phyloP scores from a whole-genome alignment of 2,888 invertebrate genomes.

The Schrankia costaestrigalis region DNA sequence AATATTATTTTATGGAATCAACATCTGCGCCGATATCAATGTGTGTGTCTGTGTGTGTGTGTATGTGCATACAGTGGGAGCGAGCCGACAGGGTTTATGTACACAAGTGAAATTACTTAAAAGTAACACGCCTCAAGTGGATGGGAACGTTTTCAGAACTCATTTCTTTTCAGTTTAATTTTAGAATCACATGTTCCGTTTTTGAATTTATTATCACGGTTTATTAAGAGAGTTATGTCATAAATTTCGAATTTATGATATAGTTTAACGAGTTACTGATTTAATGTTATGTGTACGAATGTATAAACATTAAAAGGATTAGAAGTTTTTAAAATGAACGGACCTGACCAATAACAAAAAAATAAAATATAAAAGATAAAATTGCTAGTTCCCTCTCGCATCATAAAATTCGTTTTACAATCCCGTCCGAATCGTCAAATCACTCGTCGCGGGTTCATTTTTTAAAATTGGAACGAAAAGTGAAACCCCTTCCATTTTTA shows the following conservation, averaged over 20 bases:
- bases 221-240: slow-evolving; percentile 35
- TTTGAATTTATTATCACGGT: slow-evolving; percentile 29
- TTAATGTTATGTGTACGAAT: slow-evolving; percentile 19
- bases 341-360: slow-evolving; percentile 11
- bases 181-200: slow-evolving; percentile 39
- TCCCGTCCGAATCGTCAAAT: slow-evolving; percentile 73
- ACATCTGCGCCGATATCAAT: slow-evolving; percentile 68
- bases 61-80: slow-evolving; percentile 56
- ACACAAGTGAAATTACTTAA: slow-evolving; percentile 74
- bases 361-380: slow-evolving; percentile 23
- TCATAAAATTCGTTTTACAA: slow-evolving; percentile 62
- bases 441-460: slow-evolving; percentile 71
- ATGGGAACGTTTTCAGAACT: slow-evolving; percentile 63
- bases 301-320: slow-evolving; percentile 24
- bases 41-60: slow-evolving; percentile 59
- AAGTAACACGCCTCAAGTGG: slow-evolving; percentile 73
- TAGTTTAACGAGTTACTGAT: slow-evolving; percentile 28
- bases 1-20: slow-evolving; percentile 81
- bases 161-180: slow-evolving; percentile 48
- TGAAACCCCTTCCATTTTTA: slow-evolving; percentile 77
- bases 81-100: slow-evolving; percentile 65
- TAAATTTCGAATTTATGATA: slow-evolving; percentile 31
- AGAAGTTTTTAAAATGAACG: slow-evolving; percentile 15
- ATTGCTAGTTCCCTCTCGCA: slow-evolving; percentile 52
- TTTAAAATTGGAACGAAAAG: slow-evolving; percentile 75